Conservation (phyloP, 2,888 invertebrate genomes). For the Clivina fossor region DNA sequence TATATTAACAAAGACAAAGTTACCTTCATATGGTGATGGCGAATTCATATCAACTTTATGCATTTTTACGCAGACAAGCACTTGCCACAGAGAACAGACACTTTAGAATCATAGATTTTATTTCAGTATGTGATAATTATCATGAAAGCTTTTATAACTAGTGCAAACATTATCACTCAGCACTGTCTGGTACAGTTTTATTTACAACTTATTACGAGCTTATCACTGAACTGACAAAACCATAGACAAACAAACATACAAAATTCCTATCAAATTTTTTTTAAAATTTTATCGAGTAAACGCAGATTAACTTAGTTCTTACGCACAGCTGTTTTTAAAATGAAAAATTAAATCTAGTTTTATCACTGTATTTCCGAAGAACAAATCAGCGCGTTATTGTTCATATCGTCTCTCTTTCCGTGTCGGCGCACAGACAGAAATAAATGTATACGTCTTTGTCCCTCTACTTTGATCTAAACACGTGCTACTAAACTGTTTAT, state of each 20-base stretch:
- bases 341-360: slow-evolving; percentile 18
- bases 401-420: slow-evolving; percentile 6
- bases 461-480: slow-evolving; percentile 4
- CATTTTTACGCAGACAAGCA: background rate
- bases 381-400: slow-evolving; percentile 16
- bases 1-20: background rate
- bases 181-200: slow-evolving; percentile 20
- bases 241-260: no score
- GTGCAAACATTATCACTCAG: slow-evolving; percentile 26
- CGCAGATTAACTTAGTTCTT: slow-evolving; percentile 1
- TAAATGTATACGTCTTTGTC: background rate
- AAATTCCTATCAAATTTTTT: background rate
- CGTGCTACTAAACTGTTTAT: slow-evolving; percentile 21
- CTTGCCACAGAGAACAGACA: slow-evolving; percentile 15
- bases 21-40: slow-evolving; percentile 13
- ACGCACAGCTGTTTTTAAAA: no score
- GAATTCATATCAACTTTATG: slow-evolving; percentile 8
- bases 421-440: slow-evolving; percentile 16
- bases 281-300: background rate
- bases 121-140: slow-evolving; percentile 14
- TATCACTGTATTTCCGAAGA: slow-evolving; percentile 25
- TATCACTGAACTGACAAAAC: slow-evolving; percentile 21
- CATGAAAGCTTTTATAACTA: slow-evolving; percentile 16
- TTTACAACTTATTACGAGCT: slow-evolving; percentile 18
- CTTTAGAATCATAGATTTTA: no score